phyloP scores from a whole-genome alignment of 2,113 vertebrate species.

The Actenoides lindsayi region DNA sequence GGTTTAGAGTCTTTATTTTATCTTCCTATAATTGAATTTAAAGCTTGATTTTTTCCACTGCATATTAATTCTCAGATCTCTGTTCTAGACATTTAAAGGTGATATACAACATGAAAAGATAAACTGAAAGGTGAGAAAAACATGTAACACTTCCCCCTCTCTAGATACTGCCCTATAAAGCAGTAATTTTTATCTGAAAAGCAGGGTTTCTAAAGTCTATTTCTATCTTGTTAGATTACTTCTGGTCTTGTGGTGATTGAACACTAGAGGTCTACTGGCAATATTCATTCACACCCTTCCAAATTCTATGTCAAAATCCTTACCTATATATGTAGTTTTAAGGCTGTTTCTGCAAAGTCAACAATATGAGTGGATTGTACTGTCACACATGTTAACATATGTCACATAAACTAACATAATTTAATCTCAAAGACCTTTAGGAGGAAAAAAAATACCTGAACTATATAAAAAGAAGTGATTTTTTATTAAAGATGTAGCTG shows the following conservation, averaged over 20 bases:
- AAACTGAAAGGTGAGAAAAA: neutral
- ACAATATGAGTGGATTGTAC: neutral
- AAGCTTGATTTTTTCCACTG: neutral
- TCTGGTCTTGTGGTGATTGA: neutral
- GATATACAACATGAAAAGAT: neutral
- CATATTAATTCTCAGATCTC: neutral
- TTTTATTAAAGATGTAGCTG: neutral
- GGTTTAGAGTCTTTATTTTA: neutral
- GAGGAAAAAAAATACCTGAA: neutral
- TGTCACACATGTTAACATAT: neutral
- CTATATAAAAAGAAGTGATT: neutral
- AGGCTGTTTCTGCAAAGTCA: neutral
- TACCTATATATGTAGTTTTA: neutral
- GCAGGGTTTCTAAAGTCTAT: neutral
- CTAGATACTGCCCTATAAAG: neutral
- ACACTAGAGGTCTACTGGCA: neutral
- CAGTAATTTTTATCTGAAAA: neutral
- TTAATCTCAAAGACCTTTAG: neutral
- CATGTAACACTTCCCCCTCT: neutral
- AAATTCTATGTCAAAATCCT: neutral
- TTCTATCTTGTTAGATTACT: neutral
- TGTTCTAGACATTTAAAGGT: neutral
- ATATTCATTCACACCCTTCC: neutral
- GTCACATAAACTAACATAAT: neutral
- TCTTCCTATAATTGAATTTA: neutral